Evolutionary conservation across 30 jellyfish, hydroid and myxozoan genomes (phyloP).

Genomic region (Sanderia malayensis): DNA sequence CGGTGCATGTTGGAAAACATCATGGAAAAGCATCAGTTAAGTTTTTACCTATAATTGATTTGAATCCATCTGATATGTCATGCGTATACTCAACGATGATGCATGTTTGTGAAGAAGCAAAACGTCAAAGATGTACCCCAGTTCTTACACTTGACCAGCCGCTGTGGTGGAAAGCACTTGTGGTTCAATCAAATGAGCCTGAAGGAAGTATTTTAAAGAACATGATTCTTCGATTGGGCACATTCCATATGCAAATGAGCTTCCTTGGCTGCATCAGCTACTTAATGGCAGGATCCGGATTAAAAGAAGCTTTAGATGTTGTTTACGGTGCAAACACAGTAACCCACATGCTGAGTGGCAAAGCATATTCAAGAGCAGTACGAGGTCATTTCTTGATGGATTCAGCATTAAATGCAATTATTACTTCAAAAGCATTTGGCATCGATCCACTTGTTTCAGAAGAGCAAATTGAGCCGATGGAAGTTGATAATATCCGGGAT

Average conservation of each 20-base stretch:
- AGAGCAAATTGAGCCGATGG: constrained; percentile 20
- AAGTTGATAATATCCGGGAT: neutral
- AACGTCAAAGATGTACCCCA: no score
- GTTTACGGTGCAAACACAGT: constrained; percentile 48
- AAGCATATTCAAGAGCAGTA: constrained; percentile 44
- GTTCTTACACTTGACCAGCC: constrained; percentile 75
- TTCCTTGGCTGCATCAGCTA: constrained; percentile 47
- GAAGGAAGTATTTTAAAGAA: constrained; percentile 2
- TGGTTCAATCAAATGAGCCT: neutral
- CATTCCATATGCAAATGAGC: constrained; percentile 28
- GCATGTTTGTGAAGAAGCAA: no score
- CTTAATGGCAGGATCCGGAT: constrained; percentile 41
- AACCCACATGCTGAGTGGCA: constrained; percentile 43
- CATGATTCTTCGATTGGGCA: constrained; percentile 9
- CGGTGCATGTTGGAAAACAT: constrained; percentile 15
- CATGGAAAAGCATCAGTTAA: constrained; percentile 17
- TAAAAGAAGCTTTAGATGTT: constrained; percentile 15
- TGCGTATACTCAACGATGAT: constrained; percentile 33
- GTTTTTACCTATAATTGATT: constrained; percentile 41
- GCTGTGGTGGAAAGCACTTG: constrained; percentile 34
- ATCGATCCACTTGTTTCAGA: constrained; percentile 16
- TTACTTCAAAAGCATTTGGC: constrained; percentile 22
- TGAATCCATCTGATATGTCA: constrained; percentile 3
- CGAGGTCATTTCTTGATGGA: constrained; percentile 48
- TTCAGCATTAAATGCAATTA: constrained; percentile 13